Base-by-base conservation (phyloP, 1,140 invertebrate genomes). In the Pissodes strobi region DNA sequence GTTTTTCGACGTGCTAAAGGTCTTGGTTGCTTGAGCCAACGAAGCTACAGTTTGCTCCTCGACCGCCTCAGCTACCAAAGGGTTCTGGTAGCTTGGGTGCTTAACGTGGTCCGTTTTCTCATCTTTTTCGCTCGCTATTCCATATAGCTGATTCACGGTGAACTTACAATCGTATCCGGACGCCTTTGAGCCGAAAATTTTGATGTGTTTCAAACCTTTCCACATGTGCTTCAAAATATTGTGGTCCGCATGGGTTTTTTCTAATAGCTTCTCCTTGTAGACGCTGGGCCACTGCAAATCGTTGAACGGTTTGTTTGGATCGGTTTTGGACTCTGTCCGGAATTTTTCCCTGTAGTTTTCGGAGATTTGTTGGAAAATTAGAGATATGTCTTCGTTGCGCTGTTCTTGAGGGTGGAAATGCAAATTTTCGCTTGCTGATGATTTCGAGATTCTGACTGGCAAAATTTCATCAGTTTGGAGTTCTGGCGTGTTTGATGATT, bases 321-420 rank as follows among this genome's bases (percentile, higher is more conserved):
- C 3, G 13, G 18, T 51, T 22, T 38, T 19, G 22, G 23, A 38
- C 9, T 56, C 63, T 23, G 49, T 51, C 15, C 68, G 69, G 45
- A 76, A 76, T 43, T 68, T 72, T 15, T 67, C 27, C 17, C 74
- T 57, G 46, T 76, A 76, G 46, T 76, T 76, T 64, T 71, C 57
- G 2, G 68, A 73, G 21, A 70, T 68, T 64, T 74, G 38, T 12
- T 67, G 22, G 53, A 70, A 74, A 19, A 73, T 68, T 15, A 62
- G 1, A 6, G 65, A 66, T 12, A 71, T 37, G 46, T 72, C 34
- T 23, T 45, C 53, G 6, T 27, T 52, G 21, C 23, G 58, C 13
- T 41, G 18, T 19, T 53, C 37, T 3, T 12, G 25, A 27, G 25
- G 9, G 25, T 27, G 3, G 25, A 27, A 27, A 27, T 27, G n/a